Percentiles rank a stretch among this genome's conserved stretches.
These are phyloP conservation scores for Calidris pygmaea DNA, from an alignment of 2,113 vertebrate genomes.

Conservation along the genomic window DNA sequence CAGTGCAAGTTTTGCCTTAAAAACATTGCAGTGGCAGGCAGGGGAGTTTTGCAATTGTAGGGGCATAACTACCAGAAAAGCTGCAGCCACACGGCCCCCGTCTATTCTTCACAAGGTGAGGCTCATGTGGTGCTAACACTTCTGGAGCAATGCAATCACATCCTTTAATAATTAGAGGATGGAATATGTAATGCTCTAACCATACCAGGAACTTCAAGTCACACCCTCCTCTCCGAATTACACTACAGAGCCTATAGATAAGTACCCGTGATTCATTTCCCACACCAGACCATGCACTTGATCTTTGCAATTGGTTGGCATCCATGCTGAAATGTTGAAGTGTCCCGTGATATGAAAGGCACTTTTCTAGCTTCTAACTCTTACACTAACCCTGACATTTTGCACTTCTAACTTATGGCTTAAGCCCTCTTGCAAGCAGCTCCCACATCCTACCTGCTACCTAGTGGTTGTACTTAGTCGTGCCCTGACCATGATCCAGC, in stretches of 20 bases:
- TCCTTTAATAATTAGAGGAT: not conserved
- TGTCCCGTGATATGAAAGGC: accelerated
- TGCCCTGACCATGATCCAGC: not conserved
- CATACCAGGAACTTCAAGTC: accelerated
- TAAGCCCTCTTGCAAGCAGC: not conserved
- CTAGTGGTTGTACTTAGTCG: not conserved
- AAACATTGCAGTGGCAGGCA: not conserved
- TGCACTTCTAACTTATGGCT: not conserved
- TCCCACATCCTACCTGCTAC: not conserved
- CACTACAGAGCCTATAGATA: not conserved
- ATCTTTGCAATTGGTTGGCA: not conserved
- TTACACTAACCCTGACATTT: not conserved
- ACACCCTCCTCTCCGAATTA: not conserved
- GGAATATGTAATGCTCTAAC: not conserved
- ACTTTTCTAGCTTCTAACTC: not conserved
- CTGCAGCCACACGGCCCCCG: not conserved
- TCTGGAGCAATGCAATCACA: not conserved
- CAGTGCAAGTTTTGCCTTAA: not conserved
- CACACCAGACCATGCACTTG: not conserved
- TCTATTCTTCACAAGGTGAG: not conserved
- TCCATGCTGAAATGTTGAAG: not conserved
- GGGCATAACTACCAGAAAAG: not conserved
- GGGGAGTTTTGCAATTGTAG: accelerated
- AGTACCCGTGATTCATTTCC: not conserved
- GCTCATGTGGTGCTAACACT: not conserved